Conservation (phyloP, 2,113 vertebrate genomes). For the Micronycteris hirsuta region DNA sequence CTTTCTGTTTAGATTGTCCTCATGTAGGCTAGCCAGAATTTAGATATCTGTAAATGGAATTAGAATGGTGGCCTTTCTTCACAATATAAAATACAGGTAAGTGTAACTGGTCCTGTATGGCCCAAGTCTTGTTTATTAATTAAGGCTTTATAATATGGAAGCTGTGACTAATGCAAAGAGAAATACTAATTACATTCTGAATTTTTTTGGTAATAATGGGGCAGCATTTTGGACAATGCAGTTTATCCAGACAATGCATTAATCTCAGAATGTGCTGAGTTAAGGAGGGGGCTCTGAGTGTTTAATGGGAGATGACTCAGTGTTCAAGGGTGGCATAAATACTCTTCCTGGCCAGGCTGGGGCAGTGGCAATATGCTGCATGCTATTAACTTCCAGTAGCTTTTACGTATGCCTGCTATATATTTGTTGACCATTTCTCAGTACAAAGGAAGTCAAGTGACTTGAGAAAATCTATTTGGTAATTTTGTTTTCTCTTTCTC, state of each 20-base stretch:
- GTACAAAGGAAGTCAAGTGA: constrained; percentile 33
- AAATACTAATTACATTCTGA: constrained; percentile 78
- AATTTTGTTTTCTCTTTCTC: constrained; percentile 24
- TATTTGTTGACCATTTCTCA: constrained; percentile 51
- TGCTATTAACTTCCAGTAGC: constrained; percentile 55
- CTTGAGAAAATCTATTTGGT: background rate
- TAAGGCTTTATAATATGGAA: constrained; percentile 76
- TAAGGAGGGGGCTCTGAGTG: constrained; percentile 71
- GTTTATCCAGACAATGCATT: constrained; percentile 69
- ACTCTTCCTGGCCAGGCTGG: constrained; percentile 56
- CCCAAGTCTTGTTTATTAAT: constrained; percentile 81
- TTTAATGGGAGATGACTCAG: constrained; percentile 73
- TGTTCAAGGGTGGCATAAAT: constrained; percentile 55
- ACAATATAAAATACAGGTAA: constrained; percentile 72
- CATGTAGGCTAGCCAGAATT: constrained; percentile 71
- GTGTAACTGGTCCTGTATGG: constrained; percentile 71
- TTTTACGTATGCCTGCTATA: constrained; percentile 30
- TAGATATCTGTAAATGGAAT: constrained; percentile 79
- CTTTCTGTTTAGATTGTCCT: constrained; percentile 72
- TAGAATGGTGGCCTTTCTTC: constrained; percentile 76
- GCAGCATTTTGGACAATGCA: constrained; percentile 64
- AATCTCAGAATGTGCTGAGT: constrained; percentile 59
- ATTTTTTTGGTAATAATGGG: constrained; percentile 69
- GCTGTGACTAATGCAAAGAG: constrained; percentile 70
- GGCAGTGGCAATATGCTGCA: constrained; percentile 62